phyloP scores from a whole-genome alignment of 2,888 invertebrate species.

The Vesta saturnalis region DNA sequence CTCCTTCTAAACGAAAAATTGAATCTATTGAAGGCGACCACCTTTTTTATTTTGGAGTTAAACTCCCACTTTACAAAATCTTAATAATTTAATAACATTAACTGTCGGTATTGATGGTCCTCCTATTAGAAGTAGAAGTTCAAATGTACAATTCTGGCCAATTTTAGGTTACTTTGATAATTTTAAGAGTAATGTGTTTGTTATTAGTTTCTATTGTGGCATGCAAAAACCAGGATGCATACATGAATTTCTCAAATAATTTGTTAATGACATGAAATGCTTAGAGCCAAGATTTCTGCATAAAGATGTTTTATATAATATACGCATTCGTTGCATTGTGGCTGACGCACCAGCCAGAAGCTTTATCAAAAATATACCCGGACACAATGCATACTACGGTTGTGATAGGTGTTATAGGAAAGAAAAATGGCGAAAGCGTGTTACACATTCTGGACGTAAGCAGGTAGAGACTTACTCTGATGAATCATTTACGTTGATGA shows the following conservation, averaged over 20 bases:
- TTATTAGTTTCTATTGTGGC: constrained; percentile 14
- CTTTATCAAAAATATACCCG: constrained; percentile 16
- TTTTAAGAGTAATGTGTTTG: neutral
- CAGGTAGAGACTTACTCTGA: neutral
- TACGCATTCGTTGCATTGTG: neutral
- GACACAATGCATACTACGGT: constrained; percentile 22
- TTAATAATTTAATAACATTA: neutral
- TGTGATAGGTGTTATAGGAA: constrained; percentile 24
- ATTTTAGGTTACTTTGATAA: neutral
- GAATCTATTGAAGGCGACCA: constrained; percentile 12
- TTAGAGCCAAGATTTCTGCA: neutral
- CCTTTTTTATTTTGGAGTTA: constrained; percentile 25
- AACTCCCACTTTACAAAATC: neutral
- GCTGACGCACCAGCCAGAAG: constrained; percentile 29
- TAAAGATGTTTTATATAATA: neutral
- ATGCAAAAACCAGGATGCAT: constrained; percentile 11
- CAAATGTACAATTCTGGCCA: neutral
- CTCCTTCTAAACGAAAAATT: constrained; percentile 14
- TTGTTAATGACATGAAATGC: neutral
- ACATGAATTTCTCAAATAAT: constrained; percentile 16
- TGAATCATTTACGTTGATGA: neutral
- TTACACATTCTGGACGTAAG: neutral
- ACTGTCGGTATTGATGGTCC: constrained; percentile 1
- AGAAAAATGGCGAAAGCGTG: constrained; percentile 1
- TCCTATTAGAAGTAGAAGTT: neutral